Evolutionary conservation across 2,113 vertebrate species (phyloP), one percentile per base, ranked within the genome.

Genomic region (Cygnus atratus): DNA sequence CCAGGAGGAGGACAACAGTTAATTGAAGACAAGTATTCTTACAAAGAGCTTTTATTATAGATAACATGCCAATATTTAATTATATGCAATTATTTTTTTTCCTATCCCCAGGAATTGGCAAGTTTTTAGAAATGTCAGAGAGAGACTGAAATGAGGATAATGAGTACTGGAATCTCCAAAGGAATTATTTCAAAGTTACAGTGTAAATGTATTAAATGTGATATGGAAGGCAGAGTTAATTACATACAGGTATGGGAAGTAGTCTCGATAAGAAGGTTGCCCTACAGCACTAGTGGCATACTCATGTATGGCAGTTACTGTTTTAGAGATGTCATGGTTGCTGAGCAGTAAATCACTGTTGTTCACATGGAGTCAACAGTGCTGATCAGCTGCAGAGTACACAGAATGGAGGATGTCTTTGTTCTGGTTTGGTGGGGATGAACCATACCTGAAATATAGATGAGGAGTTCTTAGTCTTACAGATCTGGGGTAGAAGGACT

Each of bases 201-300:
- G 4, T 54, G 44, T 48, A 15, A 22, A 48, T 58, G 20, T 86
- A 86, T 73, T 61, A 76, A 68, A 68, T 33, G 33, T 35, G 76
- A 48, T 86, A 29, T 39, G 72, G 62, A 83, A 83, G 67, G 50
- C 75, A 88, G 80, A 80, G 44, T 67, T 93, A 93, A 90, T 95
- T 88, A 76, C 54, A 48, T 84, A 44, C 72, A 92, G 86, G 52
- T 88, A 65, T 2, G 57, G 44, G 86, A 70, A 92, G 46, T 61
- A 39, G 11, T 85, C 4, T 41, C 61, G 75, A 52, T 86, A 57
- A 58, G 68, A 44, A 55, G 70, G 26, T 83, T 75, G 43, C 67
- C 71, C 76, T n/a, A 1, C 67, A 88, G 91, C 67, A 35, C 4
- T 37, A 50, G 73, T 46, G 20, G 10, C 2, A 10, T 9, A 2